Conservation (phyloP, 2,113 vertebrate species). For the Larimichthys polyactis region DNA sequence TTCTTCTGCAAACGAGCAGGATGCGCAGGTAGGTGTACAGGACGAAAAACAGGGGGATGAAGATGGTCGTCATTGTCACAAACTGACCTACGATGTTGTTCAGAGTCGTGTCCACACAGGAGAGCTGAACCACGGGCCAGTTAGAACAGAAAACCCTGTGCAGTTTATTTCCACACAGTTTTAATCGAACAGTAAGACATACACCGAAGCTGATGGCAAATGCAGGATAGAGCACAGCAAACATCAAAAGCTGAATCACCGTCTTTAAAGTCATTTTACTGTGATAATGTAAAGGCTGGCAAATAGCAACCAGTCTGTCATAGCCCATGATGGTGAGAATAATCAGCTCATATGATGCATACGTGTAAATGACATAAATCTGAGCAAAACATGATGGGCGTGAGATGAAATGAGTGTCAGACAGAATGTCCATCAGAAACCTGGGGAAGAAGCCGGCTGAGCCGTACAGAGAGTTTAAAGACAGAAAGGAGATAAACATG, state of each 20-base stretch:
- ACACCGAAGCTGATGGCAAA: neutral
- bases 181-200: neutral
- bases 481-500: conserved; percentile 50
- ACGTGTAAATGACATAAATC: conserved; percentile 31
- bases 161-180: conserved; percentile 26
- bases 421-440: conserved; percentile 37
- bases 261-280: conserved; percentile 11
- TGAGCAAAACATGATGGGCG: conserved; percentile 20
- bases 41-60: conserved; percentile 17
- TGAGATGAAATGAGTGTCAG: conserved; percentile 46
- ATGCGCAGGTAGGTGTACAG: conserved; percentile 38
- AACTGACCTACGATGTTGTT: neutral
- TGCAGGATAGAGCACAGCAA: neutral
- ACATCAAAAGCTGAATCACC: neutral
- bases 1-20: conserved; percentile 12
- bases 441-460: conserved; percentile 51
- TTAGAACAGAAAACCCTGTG: conserved; percentile 26
- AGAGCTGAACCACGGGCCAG: conserved; percentile 40
- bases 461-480: conserved; percentile 51
- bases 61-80: fast-evolving
- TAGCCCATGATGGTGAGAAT: conserved; percentile 50
- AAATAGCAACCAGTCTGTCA: conserved; percentile 47
- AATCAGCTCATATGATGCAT: neutral
- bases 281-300: conserved; percentile 48
- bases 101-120: conserved; percentile 24